phyloP scores from a whole-genome alignment of 2,113 vertebrate species.

The Cettia cetti region DNA sequence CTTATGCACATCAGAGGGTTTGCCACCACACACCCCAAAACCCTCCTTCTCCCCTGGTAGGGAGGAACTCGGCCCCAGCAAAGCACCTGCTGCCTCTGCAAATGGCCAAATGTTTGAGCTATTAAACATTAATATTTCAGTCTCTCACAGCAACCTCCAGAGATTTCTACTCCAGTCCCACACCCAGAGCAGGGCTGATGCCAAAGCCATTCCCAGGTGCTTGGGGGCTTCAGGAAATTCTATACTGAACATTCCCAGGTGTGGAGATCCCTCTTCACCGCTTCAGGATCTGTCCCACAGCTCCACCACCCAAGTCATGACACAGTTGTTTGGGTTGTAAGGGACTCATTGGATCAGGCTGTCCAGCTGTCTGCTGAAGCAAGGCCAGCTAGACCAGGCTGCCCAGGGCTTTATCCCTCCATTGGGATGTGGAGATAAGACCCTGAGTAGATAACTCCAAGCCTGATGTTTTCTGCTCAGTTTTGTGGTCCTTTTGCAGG shows the following conservation, averaged over 20 bases:
- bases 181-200: neutral
- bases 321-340: neutral
- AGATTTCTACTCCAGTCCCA: neutral
- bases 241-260: neutral
- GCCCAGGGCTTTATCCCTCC: neutral
- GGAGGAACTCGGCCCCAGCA: neutral
- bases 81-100: neutral
- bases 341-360: neutral
- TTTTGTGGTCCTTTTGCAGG: constrained; percentile 68
- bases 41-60: neutral
- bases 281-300: neutral
- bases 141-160: neutral
- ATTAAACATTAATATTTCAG: neutral
- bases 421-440: neutral
- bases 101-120: neutral
- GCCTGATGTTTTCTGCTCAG: neutral
- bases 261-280: neutral
- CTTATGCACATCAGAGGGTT: neutral
- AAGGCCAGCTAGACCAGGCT: neutral
- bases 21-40: neutral
- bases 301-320: neutral
- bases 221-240: neutral
- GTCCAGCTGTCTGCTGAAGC: neutral
- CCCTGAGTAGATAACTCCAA: neutral
- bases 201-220: neutral